Evolutionary conservation across 2,797 vertebrate genomes (phyloP).

Genomic region (Falco novaeseelandiae): DNA sequence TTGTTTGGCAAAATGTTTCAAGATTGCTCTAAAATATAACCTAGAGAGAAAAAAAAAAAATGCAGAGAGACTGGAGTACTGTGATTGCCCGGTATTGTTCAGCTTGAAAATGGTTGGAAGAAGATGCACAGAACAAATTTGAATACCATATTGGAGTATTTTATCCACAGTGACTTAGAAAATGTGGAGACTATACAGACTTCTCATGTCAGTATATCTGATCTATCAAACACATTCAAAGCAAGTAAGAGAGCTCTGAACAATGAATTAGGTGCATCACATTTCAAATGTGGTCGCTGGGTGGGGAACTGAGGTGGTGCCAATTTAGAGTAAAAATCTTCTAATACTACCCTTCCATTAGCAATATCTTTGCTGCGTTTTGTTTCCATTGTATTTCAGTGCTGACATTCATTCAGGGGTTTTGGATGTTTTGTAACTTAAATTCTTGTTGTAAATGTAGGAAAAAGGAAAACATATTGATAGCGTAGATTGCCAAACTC

Average conservation of each 20-base stretch:
- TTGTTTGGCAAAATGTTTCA: not conserved
- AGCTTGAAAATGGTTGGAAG: not conserved
- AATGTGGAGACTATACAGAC: not conserved
- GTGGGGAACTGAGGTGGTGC: not conserved
- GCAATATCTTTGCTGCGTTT: not conserved
- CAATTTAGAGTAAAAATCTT: not conserved
- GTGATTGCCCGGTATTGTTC: not conserved
- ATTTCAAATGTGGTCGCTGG: not conserved
- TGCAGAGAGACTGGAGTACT: not conserved
- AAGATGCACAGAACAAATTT: not conserved
- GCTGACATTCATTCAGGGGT: not conserved
- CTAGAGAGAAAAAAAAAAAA: not conserved
- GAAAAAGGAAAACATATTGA: not conserved
- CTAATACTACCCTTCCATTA: not conserved
- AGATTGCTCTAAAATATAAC: not conserved
- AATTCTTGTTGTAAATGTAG: not conserved
- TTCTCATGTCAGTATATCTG: not conserved
- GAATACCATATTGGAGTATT: not conserved
- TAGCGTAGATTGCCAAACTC: not conserved
- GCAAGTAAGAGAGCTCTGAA: not conserved
- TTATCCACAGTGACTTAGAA: not conserved
- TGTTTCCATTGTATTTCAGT: not conserved
- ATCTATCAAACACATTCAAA: not conserved
- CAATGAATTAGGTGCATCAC: not conserved
- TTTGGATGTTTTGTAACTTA: not conserved